A percentile compares a stretch with the other conserved stretches of the same genome.
phyloP scores from a whole-genome alignment of 2,888 invertebrate species.

The Mythimna ferrago region DNA sequence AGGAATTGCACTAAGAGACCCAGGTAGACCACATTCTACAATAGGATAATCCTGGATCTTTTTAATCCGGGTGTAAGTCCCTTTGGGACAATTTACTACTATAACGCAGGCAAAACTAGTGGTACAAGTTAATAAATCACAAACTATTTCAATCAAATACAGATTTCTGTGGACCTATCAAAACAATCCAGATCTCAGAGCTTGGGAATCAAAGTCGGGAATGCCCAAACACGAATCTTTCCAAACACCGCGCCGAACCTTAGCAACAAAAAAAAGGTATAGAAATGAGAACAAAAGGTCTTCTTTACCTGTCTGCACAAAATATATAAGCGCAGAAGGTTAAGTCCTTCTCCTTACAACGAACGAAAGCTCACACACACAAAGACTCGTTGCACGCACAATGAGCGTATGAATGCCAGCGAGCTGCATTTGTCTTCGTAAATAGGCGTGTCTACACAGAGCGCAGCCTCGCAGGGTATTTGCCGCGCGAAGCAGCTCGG shows the following conservation, averaged over 20 bases:
- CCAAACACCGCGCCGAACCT: not conserved
- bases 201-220: slow-evolving; percentile 9
- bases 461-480: no score
- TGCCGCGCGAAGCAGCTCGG: no score
- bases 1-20: no score
- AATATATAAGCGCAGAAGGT: not conserved
- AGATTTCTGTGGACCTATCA: not conserved
- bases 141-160: not conserved
- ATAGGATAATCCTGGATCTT: no score
- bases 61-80: no score
- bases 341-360: not conserved
- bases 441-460: no score
- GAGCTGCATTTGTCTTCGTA: no score
- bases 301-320: slow-evolving; percentile 51
- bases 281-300: slow-evolving; percentile 40
- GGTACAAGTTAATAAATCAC: not conserved
- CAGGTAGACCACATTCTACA: no score
- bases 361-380: not conserved
- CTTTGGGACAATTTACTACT: no score
- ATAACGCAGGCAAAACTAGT: not conserved
- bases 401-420: not conserved
- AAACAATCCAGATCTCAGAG: slow-evolving; percentile 1
- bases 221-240: slow-evolving; percentile 28
- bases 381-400: not conserved
- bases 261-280: slow-evolving; percentile 30